A percentile compares a stretch with the other conserved stretches of the same genome.
These are phyloP conservation scores for Paramormyrops hopkinsi DNA, from an alignment of 2,797 vertebrate genomes.

Conservation along the genomic window DNA sequence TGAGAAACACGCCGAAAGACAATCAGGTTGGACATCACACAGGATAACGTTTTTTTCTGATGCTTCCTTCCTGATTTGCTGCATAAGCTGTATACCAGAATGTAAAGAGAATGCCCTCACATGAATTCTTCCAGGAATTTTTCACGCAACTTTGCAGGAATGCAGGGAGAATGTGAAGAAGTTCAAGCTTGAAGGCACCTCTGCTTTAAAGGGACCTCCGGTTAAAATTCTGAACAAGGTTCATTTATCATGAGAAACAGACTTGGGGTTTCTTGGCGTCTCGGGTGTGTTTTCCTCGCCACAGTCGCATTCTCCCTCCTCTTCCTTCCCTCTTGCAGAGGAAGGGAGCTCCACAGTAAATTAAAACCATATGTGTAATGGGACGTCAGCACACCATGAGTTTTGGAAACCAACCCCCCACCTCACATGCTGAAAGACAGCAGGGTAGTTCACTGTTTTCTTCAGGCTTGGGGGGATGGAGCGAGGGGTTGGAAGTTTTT, in stretches of 20 bases:
- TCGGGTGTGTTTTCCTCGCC: conserved; percentile 3
- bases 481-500: neutral
- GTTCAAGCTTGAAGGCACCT: neutral
- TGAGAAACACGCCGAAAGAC: neutral
- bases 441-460: conserved; percentile 3
- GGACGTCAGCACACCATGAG: neutral
- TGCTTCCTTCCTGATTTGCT: neutral
- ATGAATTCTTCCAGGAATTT: neutral
- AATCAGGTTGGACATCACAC: neutral
- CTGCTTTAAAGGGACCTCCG: neutral
- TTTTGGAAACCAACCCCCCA: neutral
- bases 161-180: neutral
- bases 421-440: conserved; percentile 22
- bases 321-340: conserved; percentile 20
- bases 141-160: neutral
- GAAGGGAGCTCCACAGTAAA: conserved; percentile 42
- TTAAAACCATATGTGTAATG: conserved; percentile 43
- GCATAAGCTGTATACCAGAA: neutral
- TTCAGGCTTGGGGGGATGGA: neutral
- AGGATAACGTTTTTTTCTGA: neutral
- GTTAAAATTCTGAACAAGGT: neutral
- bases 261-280: conserved; percentile 23
- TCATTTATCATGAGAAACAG: conserved; percentile 5
- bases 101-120: neutral
- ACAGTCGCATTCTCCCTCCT: conserved; percentile 20